Evolutionary conservation across 2,113 vertebrate genomes (phyloP).

Genomic region (Naja naja): DNA sequence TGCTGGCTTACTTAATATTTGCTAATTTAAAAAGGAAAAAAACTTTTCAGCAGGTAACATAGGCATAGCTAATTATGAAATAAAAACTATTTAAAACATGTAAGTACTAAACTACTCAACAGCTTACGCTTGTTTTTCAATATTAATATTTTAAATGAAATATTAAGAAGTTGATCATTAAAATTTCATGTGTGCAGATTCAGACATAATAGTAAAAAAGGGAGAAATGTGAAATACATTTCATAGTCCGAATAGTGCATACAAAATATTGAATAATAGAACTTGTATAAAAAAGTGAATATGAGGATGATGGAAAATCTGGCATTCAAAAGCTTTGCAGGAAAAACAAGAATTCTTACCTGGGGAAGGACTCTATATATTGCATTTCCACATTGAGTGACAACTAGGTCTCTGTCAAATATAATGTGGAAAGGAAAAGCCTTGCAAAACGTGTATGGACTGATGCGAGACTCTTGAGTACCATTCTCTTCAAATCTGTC

Average conservation of each 20-base stretch:
- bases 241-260: not conserved
- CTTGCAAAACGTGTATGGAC: constrained; percentile 97
- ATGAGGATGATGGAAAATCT: not conserved
- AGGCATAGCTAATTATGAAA: not conserved
- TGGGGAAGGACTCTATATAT: constrained; percentile 96
- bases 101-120: not conserved
- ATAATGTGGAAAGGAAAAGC: constrained; percentile 98
- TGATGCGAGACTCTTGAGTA: constrained; percentile 95
- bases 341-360: constrained; percentile 68
- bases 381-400: constrained; percentile 96
- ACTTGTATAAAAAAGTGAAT: not conserved
- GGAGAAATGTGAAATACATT: not conserved
- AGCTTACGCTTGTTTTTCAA: not conserved
- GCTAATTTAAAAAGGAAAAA: not conserved
- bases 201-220: not conserved
- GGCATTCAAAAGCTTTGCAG: not conserved
- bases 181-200: not conserved
- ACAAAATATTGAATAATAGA: not conserved
- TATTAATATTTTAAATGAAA: not conserved
- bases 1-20: not conserved
- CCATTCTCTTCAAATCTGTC: constrained; percentile 97
- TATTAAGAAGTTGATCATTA: not conserved
- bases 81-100: not conserved
- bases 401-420: constrained; percentile 92
- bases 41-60: not conserved